These are phyloP conservation scores for Tigriopus japonicus DNA, from an alignment of 1,140 invertebrate species.

Conservation along the genomic window DNA sequence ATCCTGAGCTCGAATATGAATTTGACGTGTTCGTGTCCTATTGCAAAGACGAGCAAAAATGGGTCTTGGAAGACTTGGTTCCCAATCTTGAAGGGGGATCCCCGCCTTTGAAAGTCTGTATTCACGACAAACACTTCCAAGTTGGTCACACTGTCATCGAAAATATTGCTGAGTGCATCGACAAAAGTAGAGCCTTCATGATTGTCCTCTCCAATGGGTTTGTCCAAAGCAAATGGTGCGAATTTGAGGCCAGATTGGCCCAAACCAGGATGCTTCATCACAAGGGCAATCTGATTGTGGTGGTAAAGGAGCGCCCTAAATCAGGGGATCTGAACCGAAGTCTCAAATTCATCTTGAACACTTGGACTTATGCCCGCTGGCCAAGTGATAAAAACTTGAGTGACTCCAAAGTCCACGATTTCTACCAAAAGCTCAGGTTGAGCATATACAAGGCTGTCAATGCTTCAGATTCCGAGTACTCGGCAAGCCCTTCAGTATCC, in stretches of 20 bases:
- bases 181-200: background rate
- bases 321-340: background rate
- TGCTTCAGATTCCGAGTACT: too few relatives aligned
- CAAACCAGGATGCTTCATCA: background rate
- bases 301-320: background rate
- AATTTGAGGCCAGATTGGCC: constrained; percentile 2
- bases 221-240: constrained; percentile 9
- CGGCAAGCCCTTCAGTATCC: too few relatives aligned
- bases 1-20: background rate
- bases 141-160: background rate
- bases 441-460: too few relatives aligned
- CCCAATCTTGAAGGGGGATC: background rate
- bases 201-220: constrained; percentile 6
- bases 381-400: too few relatives aligned
- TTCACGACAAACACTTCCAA: constrained; percentile 4
- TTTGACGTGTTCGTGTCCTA: constrained; percentile 5
- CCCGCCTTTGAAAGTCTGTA: background rate
- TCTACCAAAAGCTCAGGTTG: too few relatives aligned
- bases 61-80: background rate
- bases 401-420: too few relatives aligned
- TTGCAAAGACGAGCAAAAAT: background rate
- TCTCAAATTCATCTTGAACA: background rate
- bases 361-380: background rate
- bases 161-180: background rate
- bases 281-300: background rate